Percentiles rank a stretch among this genome's conserved stretches.
Evolutionary conservation across 2,113 vertebrate species (phyloP).

Genomic region (Beaufortia kweichowensis): DNA sequence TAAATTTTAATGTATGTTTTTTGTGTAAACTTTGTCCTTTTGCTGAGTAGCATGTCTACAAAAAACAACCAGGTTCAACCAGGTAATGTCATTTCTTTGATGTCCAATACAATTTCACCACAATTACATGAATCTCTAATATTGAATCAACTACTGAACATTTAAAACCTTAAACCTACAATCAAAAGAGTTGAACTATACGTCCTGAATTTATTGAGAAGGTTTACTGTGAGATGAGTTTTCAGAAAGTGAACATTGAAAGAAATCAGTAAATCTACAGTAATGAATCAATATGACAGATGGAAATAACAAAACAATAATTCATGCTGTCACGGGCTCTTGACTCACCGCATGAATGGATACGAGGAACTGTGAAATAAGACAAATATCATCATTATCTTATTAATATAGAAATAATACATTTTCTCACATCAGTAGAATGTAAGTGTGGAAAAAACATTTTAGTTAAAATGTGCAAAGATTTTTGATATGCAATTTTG

Average conservation of each 20-base stretch:
- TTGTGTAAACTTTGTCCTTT: conserved; percentile 6
- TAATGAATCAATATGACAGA: neutral
- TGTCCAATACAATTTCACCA: neutral
- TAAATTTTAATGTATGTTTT: conserved; percentile 58
- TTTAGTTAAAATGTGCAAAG: too few relatives aligned
- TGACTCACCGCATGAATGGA: conserved; percentile 55
- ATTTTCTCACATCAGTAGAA: neutral
- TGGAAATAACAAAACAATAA: too few relatives aligned
- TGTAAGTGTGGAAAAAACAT: too few relatives aligned
- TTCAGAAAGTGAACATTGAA: too few relatives aligned
- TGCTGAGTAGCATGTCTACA: too few relatives aligned
- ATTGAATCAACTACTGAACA: neutral
- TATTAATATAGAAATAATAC: too few relatives aligned
- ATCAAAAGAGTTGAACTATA: neutral
- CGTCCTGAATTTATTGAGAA: neutral
- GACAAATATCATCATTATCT: neutral
- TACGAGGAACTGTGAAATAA: conserved; percentile 56
- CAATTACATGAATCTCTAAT: too few relatives aligned
- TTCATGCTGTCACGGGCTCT: conserved; percentile 10
- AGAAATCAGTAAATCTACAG: neutral
- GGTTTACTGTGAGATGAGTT: too few relatives aligned
- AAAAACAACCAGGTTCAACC: too few relatives aligned
- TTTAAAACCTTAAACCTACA: neutral
- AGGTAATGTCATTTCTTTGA: neutral
- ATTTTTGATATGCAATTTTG: too few relatives aligned